phyloP scores from a whole-genome alignment of 2,113 vertebrate species.

The Podilymbus podiceps region DNA sequence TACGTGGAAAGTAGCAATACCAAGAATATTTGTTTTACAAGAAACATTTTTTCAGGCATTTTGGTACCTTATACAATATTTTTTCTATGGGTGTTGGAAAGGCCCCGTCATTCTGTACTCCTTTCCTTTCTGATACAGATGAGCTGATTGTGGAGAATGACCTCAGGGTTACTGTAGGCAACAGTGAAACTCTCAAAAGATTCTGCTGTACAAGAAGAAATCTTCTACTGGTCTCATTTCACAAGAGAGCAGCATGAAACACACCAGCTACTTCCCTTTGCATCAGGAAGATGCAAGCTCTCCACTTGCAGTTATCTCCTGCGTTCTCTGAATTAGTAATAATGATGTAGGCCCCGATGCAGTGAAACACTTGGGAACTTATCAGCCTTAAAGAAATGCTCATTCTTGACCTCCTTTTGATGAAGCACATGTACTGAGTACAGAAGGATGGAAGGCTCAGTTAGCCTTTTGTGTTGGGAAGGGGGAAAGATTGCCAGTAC shows the following conservation, averaged over 20 bases:
- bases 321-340: background rate
- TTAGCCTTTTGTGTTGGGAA: background rate
- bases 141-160: background rate
- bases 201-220: background rate
- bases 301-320: background rate
- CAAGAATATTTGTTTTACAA: background rate
- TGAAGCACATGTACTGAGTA: background rate
- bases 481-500: background rate
- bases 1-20: background rate
- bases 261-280: background rate
- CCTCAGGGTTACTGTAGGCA: background rate
- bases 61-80: background rate
- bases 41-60: background rate
- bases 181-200: constrained; percentile 7
- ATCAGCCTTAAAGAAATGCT: background rate
- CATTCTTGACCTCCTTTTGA: background rate
- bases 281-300: background rate
- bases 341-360: background rate
- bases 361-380: background rate
- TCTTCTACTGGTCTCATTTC: background rate
- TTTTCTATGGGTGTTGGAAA: background rate
- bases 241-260: background rate
- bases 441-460: background rate
- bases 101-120: background rate
- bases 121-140: background rate